A percentile compares a stretch with the other conserved stretches of the same genome.
Evolutionary conservation across 2,797 vertebrate genomes (phyloP).

Genomic region (Gymnothorax javanicus): DNA sequence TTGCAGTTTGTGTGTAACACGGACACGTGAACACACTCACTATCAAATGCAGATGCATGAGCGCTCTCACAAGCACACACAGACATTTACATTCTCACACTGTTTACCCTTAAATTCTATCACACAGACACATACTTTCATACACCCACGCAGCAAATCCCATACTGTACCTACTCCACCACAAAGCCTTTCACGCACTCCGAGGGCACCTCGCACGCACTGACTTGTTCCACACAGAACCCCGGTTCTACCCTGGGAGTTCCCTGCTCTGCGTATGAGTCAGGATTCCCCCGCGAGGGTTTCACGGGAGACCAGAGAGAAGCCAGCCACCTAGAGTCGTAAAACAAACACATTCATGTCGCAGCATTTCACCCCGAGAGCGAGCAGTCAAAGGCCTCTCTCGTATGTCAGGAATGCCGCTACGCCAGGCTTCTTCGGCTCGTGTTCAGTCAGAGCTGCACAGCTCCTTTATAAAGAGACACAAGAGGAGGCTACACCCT

Average conservation of each 20-base stretch:
- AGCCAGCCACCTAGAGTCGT: too few species aligned
- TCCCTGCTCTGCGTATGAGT: too few species aligned
- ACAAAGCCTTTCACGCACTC: neutral
- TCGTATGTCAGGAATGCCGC: neutral
- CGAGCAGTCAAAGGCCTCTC: too few species aligned
- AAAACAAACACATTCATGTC: too few species aligned
- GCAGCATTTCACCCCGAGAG: too few species aligned
- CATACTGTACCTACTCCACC: conserved; percentile 2
- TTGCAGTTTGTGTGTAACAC: neutral
- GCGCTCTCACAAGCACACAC: neutral
- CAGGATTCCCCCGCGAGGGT: too few species aligned
- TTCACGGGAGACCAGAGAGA: too few species aligned
- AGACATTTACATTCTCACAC: neutral
- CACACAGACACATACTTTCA: neutral
- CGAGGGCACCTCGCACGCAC: conserved; percentile 22
- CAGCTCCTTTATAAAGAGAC: too few species aligned
- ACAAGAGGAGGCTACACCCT: too few species aligned
- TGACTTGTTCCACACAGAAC: neutral
- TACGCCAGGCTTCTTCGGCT: too few species aligned
- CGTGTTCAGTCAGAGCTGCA: too few species aligned
- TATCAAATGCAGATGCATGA: neutral
- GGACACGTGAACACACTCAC: neutral
- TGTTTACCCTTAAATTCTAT: neutral
- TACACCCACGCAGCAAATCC: too few species aligned
- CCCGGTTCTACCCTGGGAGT: neutral